These are phyloP conservation scores for Hylaeus volcanicus DNA, from an alignment of 1,140 invertebrate genomes.

Conservation along the genomic window DNA sequence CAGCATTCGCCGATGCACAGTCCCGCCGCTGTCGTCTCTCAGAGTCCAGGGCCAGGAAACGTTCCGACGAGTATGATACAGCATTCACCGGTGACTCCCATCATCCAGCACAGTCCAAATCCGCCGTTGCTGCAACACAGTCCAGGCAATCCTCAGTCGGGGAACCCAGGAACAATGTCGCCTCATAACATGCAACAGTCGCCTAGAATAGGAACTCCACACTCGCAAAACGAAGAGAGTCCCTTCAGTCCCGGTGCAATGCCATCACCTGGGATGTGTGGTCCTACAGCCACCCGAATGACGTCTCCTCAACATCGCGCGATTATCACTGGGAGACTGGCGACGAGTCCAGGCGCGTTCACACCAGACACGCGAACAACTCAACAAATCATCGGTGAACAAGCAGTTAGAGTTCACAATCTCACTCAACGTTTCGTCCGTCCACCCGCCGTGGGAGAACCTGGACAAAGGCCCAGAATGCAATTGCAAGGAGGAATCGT, in stretches of 20 bases:
- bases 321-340: slow-evolving; percentile 74
- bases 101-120: slow-evolving; percentile 78
- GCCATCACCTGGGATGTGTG: slow-evolving; percentile 71
- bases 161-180: slow-evolving; percentile 81
- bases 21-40: slow-evolving; percentile 82
- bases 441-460: slow-evolving; percentile 71
- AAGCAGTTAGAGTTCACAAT: slow-evolving; percentile 69
- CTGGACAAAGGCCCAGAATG: slow-evolving; percentile 73
- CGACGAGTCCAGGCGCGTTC: slow-evolving; percentile 81
- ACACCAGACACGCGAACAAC: slow-evolving; percentile 73
- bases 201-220: slow-evolving; percentile 83
- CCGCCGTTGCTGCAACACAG: slow-evolving; percentile 80
- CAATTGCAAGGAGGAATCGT: slow-evolving; percentile 74
- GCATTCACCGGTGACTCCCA: slow-evolving; percentile 76
- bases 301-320: slow-evolving; percentile 82
- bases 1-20: slow-evolving; percentile 84
- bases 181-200: slow-evolving; percentile 81
- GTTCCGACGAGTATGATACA: slow-evolving; percentile 77
- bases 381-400: slow-evolving; percentile 75
- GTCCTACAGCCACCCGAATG: slow-evolving; percentile 79
- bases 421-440: slow-evolving; percentile 75
- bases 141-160: slow-evolving; percentile 76
- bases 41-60: slow-evolving; percentile 82
- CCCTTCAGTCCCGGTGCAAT: slow-evolving; percentile 81
- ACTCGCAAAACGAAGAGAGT: slow-evolving; percentile 82